These are phyloP conservation scores for Campodea augens DNA, from an alignment of 1,140 invertebrate genomes.

Conservation along the genomic window DNA sequence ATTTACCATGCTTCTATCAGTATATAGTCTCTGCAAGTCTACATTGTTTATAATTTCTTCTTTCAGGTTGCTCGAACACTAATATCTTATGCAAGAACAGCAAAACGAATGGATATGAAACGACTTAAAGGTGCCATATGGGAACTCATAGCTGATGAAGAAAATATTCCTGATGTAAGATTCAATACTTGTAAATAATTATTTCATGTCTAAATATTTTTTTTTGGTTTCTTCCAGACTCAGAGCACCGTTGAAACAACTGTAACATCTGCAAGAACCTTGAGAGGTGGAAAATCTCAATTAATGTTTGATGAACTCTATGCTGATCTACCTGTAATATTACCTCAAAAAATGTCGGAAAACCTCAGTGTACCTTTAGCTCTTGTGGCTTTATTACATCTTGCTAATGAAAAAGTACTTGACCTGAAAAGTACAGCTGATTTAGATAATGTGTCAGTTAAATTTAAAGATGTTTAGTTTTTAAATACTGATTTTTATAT, in stretches of 20 bases:
- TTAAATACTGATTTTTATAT: too few species aligned
- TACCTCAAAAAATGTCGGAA: constrained; percentile 39
- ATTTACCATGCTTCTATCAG: too few species aligned
- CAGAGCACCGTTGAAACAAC: too few species aligned
- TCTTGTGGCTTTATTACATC: constrained; percentile 53
- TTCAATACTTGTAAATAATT: too few species aligned
- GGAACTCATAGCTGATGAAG: constrained; percentile 24
- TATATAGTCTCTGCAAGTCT: too few species aligned
- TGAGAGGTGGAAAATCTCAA: too few species aligned
- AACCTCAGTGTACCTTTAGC: constrained; percentile 52
- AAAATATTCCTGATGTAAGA: too few species aligned
- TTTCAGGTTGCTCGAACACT: constrained; percentile 39
- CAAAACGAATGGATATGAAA: constrained; percentile 63
- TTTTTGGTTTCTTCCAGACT: too few species aligned
- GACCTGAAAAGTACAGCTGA: constrained; percentile 10
- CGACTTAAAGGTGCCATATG: constrained; percentile 50
- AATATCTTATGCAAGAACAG: constrained; percentile 49
- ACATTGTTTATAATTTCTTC: constrained; percentile 2
- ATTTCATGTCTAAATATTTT: too few species aligned
- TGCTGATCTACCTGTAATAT: constrained; percentile 31
- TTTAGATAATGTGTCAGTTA: background rate
- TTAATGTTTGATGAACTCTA: constrained; percentile 39
- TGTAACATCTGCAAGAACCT: too few species aligned
- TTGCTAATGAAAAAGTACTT: constrained; percentile 49
- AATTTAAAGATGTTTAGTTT: background rate